Evolutionary conservation across 2,888 invertebrate species (phyloP).

Genomic region (Sialis fuliginosa): DNA sequence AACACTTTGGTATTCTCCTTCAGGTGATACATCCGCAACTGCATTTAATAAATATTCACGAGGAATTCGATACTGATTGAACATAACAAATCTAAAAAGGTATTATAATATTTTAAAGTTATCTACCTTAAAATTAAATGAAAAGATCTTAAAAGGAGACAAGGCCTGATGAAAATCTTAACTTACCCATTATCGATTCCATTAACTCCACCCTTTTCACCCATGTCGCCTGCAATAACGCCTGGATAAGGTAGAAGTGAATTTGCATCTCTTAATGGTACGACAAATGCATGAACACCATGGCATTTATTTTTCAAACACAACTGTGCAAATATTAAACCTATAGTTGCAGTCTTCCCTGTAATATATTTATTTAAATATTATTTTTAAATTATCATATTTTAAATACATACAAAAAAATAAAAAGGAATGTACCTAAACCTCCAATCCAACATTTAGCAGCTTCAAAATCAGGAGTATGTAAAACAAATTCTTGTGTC

Average conservation of each 20-base stretch:
- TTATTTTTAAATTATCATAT: background rate
- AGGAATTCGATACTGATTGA: slow-evolving; percentile 75
- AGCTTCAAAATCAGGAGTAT: slow-evolving; percentile 87
- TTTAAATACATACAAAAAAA: background rate
- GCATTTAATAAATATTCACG: slow-evolving; percentile 69
- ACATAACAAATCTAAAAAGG: slow-evolving; percentile 57
- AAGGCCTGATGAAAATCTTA: background rate
- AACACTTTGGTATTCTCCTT: slow-evolving; percentile 78
- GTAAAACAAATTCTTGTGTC: slow-evolving; percentile 64
- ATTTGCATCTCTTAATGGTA: slow-evolving; percentile 64
- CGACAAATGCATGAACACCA: slow-evolving; percentile 79
- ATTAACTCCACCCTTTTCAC: slow-evolving; percentile 79
- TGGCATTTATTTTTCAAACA: slow-evolving; percentile 62
- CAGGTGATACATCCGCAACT: slow-evolving; percentile 74
- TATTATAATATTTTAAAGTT: background rate
- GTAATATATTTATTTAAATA: slow-evolving; percentile 10
- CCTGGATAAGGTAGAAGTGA: slow-evolving; percentile 67
- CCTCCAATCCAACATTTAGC: slow-evolving; percentile 96
- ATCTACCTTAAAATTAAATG: background rate
- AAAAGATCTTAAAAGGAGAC: background rate
- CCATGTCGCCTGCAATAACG: slow-evolving; percentile 79
- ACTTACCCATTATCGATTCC: slow-evolving; percentile 81
- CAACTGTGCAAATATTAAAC: slow-evolving; percentile 78
- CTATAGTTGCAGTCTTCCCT: slow-evolving; percentile 71
- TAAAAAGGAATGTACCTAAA: slow-evolving; percentile 39